Percentiles rank a stretch among this genome's conserved stretches.
phyloP scores from a whole-genome alignment of 2,113 vertebrate genomes.

The Morone chrysops region DNA sequence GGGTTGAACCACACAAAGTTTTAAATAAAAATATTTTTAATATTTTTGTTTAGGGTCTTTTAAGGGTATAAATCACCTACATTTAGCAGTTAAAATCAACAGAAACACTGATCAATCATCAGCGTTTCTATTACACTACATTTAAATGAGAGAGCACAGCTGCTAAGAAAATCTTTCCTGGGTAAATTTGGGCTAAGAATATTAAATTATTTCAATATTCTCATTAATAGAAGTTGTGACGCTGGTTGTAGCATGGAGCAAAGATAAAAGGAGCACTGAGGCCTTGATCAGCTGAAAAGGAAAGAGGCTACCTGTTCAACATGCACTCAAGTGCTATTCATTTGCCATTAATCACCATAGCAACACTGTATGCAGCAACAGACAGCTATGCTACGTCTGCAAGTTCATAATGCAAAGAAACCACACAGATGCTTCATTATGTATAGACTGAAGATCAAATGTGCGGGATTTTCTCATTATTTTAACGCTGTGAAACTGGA shows the following conservation, averaged over 20 bases:
- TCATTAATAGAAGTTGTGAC: background rate
- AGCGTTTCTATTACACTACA: background rate
- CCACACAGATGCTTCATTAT: constrained; percentile 6
- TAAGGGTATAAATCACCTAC: too few relatives aligned
- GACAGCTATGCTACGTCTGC: constrained; percentile 2
- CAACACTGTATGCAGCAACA: constrained; percentile 38
- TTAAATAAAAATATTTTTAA: too few relatives aligned
- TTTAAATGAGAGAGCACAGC: background rate
- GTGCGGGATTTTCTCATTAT: constrained; percentile 5
- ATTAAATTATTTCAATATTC: background rate
- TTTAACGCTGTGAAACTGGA: background rate
- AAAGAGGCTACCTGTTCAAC: constrained; percentile 19
- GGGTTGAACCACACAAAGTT: too few relatives aligned
- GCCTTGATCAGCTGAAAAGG: constrained; percentile 41
- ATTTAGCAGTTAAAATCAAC: too few relatives aligned
- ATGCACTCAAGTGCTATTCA: constrained; percentile 35
- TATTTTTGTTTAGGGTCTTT: too few relatives aligned
- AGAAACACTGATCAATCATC: too few relatives aligned
- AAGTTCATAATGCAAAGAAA: constrained; percentile 19
- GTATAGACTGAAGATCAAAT: background rate
- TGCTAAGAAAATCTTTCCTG: background rate
- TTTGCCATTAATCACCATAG: constrained; percentile 62
- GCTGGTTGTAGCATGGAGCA: background rate
- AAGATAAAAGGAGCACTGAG: constrained; percentile 46
- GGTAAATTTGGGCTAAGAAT: background rate